Evolutionary conservation across 2,888 invertebrate species (phyloP).

Genomic region (Macaria liturata): DNA sequence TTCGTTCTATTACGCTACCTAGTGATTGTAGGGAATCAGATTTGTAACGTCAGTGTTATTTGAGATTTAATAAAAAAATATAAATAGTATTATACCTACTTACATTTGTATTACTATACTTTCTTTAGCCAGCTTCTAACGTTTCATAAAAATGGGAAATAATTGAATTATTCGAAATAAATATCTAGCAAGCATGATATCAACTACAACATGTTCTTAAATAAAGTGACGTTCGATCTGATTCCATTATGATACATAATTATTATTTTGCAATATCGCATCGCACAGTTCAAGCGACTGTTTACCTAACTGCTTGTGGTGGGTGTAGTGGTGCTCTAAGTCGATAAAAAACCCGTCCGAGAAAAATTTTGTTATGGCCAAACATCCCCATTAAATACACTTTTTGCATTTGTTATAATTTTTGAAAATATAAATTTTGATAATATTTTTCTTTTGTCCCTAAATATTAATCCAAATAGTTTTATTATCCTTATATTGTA

Average conservation of each 20-base stretch:
- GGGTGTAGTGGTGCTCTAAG: slow-evolving; percentile 71
- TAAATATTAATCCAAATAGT: slow-evolving; percentile 84
- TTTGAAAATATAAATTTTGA: slow-evolving; percentile 84
- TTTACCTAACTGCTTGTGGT: slow-evolving; percentile 76
- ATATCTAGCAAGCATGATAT: too few species aligned
- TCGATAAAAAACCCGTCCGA: slow-evolving; percentile 78
- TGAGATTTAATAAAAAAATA: too few species aligned
- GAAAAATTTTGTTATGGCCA: slow-evolving; percentile 78
- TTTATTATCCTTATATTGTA: slow-evolving; percentile 83
- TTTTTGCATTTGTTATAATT: slow-evolving; percentile 82
- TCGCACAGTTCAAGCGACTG: slow-evolving; percentile 71
- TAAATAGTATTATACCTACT: too few species aligned
- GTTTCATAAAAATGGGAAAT: too few species aligned
- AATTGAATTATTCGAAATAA: too few species aligned
- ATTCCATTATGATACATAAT: slow-evolving; percentile 51
- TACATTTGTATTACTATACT: too few species aligned
- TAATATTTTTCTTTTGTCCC: slow-evolving; percentile 81
- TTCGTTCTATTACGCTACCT: slow-evolving; percentile 73
- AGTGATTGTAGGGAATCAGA: slow-evolving; percentile 73
- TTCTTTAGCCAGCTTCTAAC: too few species aligned
- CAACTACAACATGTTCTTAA: too few species aligned
- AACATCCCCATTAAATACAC: slow-evolving; percentile 79
- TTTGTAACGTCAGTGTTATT: slow-evolving; percentile 47
- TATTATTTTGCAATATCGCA: slow-evolving; percentile 69
- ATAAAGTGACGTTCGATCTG: slow-evolving; percentile 57